Base-by-base conservation (phyloP, 1,140 invertebrate genomes). In the Drosophila novamexicana region DNA sequence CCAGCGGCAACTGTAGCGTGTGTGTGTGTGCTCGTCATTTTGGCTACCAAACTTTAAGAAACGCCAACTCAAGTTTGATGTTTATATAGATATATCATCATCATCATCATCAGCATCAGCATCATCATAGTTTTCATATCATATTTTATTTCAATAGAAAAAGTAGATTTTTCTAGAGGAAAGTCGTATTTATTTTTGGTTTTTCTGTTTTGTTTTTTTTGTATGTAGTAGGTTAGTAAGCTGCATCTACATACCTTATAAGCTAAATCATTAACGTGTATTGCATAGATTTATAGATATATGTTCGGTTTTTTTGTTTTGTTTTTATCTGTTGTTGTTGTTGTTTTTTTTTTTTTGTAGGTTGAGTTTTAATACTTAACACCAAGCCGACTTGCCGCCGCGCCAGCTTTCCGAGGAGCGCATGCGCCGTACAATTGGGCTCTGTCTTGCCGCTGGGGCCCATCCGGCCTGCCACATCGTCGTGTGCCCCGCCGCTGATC, bases 131-230 rank as follows among this genome's bases (percentile, higher is more conserved):
- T 77, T 45, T 73, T 77, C 75, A 59, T 63, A 62, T 75, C 64
- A 57, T 79, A 75, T 78, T 83, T 81, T 89, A 90, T 89, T 79
- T 89, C 77, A 90, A 78, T 88, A 89, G 85, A 89, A 89, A 88
- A 88, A 79, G 56, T 76, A 53, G 54, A 77, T 88, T 88, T 88
- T 88, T 89, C 85, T 85, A 85, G 62, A 81, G 77, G 57, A 64
- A 76, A 90, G 39, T 70, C 49, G 76, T 80, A 69, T 88, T 88
- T 86, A 88, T 88, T 86, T 71, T 88, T 82, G 63, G 65, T 72
- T 70, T 70, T 66, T 70, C 58, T 66, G 64, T 62, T 71, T 65
- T 53, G 22, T 49, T 72, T 54, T 37, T 40, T 62, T 54, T 58
- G 44, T 50, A 63, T 57, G 62, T 54, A 53, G 39, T 71, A 53